Base-by-base conservation (phyloP, 2,113 vertebrate species). In the Carassius auratus region DNA sequence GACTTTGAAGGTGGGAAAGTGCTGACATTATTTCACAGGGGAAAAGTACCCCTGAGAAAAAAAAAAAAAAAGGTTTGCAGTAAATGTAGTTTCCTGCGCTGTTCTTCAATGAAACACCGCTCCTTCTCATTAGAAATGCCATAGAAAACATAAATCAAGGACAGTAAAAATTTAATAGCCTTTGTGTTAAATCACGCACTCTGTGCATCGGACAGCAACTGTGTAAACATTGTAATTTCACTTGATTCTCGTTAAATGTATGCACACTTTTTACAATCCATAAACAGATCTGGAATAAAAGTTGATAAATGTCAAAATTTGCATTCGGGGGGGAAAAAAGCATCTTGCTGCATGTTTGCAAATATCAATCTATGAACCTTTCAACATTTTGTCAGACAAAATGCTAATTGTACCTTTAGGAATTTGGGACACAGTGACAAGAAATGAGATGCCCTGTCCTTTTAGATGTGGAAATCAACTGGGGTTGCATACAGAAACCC, bases 391-490 rank as follows among this genome's bases (percentile, higher is more conserved):
- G 96, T 99, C 98, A 99, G 97, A 98, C 97, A 97, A 99, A 99
- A 99, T 99, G 98, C 97, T 99, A 99, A 99, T 99, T 98, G 98
- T 99, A 99, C 98, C 98, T 99, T 98, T 97, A 98, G 98, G 98
- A 99, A 99, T 99, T 98, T 98, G 95, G 96, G 95, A 97, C 97
- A 98, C 96, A 97, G 97, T 97, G 98, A 99, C 97, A 97, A 97
- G 97, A 98, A 98, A 99, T 97, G 97, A 98, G 97, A 99, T 97
- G 96, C 96, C 96, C 96, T 96, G 96, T 97, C 97, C 97, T 97
- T 98, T 98, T 96, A 96, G 96, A 97, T 97, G 95, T 96, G 95
- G 95, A 96, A 96, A 96, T 97, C 94, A 95, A 94, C 94, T 93
- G 93, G 96, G 95, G 93, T 95, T 95, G 97, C 97, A 97, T 97